These are phyloP conservation scores for Furnarius figulus DNA, from an alignment of 2,113 vertebrate genomes.

Conservation along the genomic window DNA sequence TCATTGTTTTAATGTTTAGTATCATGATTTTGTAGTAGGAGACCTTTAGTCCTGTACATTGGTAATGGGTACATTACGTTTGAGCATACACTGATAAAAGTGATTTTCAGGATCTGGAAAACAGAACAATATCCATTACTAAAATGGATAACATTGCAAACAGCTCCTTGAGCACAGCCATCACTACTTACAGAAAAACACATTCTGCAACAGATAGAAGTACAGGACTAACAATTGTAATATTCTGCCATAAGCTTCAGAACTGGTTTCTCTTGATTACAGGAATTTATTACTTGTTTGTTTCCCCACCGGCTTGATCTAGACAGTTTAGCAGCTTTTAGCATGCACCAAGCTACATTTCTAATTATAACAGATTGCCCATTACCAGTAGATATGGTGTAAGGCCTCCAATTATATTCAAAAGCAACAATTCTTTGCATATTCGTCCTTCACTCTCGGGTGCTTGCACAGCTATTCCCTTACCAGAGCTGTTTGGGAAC, in stretches of 20 bases:
- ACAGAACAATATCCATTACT: neutral
- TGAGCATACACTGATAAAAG: neutral
- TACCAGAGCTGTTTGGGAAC: neutral
- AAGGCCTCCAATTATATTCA: neutral
- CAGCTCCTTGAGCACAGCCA: neutral
- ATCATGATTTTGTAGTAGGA: neutral
- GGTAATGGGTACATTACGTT: neutral
- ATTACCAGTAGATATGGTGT: neutral
- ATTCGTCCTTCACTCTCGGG: neutral
- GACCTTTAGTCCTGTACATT: neutral
- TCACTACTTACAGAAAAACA: neutral
- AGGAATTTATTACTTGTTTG: neutral
- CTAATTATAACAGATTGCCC: neutral
- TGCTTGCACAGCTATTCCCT: neutral
- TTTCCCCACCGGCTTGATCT: neutral
- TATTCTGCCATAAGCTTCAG: neutral
- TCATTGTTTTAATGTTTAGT: neutral
- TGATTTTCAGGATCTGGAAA: neutral
- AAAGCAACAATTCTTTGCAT: neutral
- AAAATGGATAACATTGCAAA: neutral
- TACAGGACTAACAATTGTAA: neutral
- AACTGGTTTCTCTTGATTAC: neutral
- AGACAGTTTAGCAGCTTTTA: neutral
- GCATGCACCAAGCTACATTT: neutral
- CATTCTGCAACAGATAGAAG: neutral